phyloP scores from a whole-genome alignment of 1,140 invertebrate species.

The Rhagoletis zephyria region DNA sequence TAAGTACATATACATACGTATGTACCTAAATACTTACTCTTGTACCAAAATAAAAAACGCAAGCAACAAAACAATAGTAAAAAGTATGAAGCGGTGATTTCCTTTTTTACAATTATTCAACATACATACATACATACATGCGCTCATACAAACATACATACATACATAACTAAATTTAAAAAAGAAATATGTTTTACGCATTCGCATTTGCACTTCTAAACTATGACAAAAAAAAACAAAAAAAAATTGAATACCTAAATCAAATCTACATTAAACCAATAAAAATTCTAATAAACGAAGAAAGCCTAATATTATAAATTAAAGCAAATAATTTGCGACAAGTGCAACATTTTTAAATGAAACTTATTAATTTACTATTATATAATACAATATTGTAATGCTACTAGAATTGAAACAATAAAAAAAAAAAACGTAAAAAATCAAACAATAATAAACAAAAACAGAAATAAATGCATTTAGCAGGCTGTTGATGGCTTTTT shows the following conservation, averaged over 20 bases:
- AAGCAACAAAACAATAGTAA: not conserved
- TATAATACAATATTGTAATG: slow-evolving; percentile 43
- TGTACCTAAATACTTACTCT: not conserved
- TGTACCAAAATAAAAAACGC: not conserved
- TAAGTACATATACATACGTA: not conserved
- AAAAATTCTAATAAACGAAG: slow-evolving; percentile 6
- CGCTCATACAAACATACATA: too few species aligned
- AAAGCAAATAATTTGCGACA: slow-evolving; percentile 17
- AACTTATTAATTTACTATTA: slow-evolving; percentile 27
- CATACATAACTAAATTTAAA: too few species aligned
- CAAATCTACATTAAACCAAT: not conserved
- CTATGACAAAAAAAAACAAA: not conserved
- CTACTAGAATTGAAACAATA: slow-evolving; percentile 49
- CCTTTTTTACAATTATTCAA: slow-evolving; percentile 38
- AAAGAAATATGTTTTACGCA: slow-evolving; percentile 7
- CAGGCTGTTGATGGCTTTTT: not conserved
- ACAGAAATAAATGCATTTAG: slow-evolving; percentile 38
- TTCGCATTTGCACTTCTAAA: slow-evolving; percentile 46
- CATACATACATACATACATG: slow-evolving; percentile 19
- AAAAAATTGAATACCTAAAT: not conserved
- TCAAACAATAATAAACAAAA: slow-evolving; percentile 36
- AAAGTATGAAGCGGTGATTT: slow-evolving; percentile 25
- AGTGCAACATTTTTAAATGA: slow-evolving; percentile 37
- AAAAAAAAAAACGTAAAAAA: slow-evolving; percentile 13
- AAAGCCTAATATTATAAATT: slow-evolving; percentile 32